phyloP scores from a whole-genome alignment of 2,888 invertebrate species.

The Siphlonurus alternatus region DNA sequence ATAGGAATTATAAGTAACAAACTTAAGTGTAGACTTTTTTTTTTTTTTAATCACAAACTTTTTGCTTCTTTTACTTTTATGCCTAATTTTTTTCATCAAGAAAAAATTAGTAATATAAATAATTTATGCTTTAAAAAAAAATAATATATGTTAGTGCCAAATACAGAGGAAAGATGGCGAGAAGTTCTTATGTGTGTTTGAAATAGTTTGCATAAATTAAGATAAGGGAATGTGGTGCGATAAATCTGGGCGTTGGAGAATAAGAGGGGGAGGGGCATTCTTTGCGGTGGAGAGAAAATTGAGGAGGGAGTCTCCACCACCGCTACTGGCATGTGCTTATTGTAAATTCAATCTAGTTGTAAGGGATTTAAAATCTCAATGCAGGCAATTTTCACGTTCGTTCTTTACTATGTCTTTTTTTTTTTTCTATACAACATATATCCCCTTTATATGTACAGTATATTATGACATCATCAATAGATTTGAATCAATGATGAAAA shows the following conservation, averaged over 20 bases:
- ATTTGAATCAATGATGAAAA: no score
- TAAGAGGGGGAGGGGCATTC: background rate
- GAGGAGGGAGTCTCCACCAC: background rate
- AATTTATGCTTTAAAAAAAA: no score
- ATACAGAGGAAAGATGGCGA: background rate
- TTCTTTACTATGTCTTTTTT: background rate
- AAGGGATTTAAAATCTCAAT: background rate
- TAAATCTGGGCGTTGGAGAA: background rate
- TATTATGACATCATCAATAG: no score
- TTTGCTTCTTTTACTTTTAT: no score
- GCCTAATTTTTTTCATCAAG: no score
- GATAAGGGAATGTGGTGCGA: background rate
- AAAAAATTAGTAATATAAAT: no score
- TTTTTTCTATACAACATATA: background rate
- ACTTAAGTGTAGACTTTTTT: no score
- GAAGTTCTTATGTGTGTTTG: background rate
- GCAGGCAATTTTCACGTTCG: background rate
- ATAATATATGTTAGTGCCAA: background rate
- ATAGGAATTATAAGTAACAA: no score
- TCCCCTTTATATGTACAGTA: no score
- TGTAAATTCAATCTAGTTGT: background rate
- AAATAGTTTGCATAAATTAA: conserved; percentile 4
- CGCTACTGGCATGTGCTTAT: background rate
- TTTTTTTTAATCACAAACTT: no score
- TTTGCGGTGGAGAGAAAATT: background rate